These are phyloP conservation scores for Diphyllodes magnificus DNA, from an alignment of 2,113 vertebrate genomes.

Conservation along the genomic window DNA sequence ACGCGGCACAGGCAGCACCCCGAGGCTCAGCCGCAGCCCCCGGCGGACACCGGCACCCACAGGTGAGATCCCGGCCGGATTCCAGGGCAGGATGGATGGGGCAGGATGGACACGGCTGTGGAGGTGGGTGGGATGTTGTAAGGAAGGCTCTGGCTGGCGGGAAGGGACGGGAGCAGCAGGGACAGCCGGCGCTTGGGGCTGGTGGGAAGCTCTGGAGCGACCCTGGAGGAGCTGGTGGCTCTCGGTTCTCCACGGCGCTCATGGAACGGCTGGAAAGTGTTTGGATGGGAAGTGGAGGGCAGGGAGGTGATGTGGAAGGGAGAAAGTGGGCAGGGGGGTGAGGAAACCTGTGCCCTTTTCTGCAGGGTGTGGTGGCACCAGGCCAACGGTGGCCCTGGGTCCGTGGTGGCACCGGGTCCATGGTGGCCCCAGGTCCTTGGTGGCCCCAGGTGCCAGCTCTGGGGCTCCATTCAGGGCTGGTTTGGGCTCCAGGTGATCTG, in stretches of 20 bases:
- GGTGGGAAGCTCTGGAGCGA: background rate
- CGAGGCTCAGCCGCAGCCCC: accelerated
- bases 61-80: background rate
- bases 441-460: background rate
- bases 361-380: accelerated
- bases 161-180: background rate
- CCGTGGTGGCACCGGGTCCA: accelerated
- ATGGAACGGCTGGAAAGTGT: accelerated
- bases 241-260: accelerated
- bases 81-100: accelerated
- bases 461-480: background rate
- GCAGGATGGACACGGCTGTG: background rate
- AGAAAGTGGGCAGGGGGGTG: background rate
- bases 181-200: accelerated
- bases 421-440: accelerated
- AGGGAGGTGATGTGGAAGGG: background rate
- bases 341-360: background rate
- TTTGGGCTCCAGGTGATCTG: background rate
- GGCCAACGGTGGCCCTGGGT: background rate
- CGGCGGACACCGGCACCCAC: accelerated
- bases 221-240: accelerated
- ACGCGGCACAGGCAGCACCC: background rate
- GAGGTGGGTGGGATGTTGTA: background rate
- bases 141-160: background rate
- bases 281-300: background rate